These are phyloP conservation scores for Nymphalis polychloros DNA, from an alignment of 2,888 invertebrate species.

Conservation along the genomic window DNA sequence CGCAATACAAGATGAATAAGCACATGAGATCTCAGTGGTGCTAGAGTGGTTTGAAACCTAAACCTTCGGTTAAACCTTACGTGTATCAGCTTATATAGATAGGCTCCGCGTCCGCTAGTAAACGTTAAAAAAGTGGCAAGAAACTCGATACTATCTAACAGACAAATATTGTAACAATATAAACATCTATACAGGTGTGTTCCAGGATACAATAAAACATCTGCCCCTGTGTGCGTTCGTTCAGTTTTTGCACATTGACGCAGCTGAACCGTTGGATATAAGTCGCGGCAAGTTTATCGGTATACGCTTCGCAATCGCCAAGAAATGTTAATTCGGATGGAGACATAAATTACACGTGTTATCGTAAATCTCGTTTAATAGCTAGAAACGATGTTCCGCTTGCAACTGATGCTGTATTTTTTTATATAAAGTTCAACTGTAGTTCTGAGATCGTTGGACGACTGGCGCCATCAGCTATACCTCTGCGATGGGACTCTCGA, in stretches of 20 bases:
- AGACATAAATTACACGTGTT: slow-evolving; percentile 23
- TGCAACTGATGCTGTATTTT: slow-evolving; percentile 5
- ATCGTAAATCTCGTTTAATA: slow-evolving; percentile 26
- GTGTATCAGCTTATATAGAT: too few species aligned
- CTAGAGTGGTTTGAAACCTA: too few species aligned
- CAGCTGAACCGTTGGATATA: neutral
- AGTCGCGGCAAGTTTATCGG: neutral
- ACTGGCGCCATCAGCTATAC: neutral
- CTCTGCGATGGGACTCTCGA: neutral
- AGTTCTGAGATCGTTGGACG: neutral
- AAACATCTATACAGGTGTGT: neutral
- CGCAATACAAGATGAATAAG: too few species aligned
- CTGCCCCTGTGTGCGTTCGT: neutral
- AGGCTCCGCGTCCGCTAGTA: neutral
- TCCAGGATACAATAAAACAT: neutral
- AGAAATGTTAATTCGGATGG: slow-evolving; percentile 27
- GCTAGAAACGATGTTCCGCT: slow-evolving; percentile 17
- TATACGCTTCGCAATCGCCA: slow-evolving; percentile 4
- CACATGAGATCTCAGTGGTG: too few species aligned
- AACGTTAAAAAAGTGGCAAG: neutral
- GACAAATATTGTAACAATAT: neutral
- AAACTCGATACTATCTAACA: neutral
- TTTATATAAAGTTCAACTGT: slow-evolving; percentile 11
- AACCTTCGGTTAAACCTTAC: too few species aligned
- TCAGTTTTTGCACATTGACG: slow-evolving; percentile 1